phyloP scores from a whole-genome alignment of 2,797 vertebrate genomes.

The Limosa lapponica region DNA sequence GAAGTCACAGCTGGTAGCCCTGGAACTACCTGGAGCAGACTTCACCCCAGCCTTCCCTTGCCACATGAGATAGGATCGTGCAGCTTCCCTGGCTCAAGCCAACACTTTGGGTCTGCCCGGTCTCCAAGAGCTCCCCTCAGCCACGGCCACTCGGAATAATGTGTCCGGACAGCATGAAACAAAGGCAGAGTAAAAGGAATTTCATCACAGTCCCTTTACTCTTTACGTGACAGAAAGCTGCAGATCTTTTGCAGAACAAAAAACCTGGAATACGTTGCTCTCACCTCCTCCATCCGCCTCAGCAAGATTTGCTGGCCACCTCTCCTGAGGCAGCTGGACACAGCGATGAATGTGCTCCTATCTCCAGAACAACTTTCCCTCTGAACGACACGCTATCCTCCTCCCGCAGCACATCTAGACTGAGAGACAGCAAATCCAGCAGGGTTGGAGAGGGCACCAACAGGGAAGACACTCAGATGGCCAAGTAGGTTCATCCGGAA shows the following conservation, averaged over 20 bases:
- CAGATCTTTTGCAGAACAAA: background rate
- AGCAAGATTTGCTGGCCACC: background rate
- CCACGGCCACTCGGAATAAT: rapidly evolving
- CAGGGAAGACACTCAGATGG: background rate
- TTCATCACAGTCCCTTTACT: background rate
- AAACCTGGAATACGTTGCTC: background rate
- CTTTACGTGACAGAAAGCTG: background rate
- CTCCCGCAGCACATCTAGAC: background rate
- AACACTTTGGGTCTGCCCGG: rapidly evolving
- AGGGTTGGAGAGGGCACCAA: background rate
- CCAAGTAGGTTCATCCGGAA: background rate
- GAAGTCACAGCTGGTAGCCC: background rate
- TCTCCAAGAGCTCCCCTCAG: background rate
- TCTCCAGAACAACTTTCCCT: background rate
- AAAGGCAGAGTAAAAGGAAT: background rate
- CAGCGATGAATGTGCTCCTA: rapidly evolving
- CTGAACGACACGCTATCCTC: background rate
- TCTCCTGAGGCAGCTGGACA: background rate
- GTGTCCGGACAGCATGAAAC: rapidly evolving
- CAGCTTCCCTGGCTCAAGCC: background rate
- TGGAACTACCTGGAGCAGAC: background rate
- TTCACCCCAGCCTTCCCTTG: background rate
- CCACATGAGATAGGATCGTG: rapidly evolving
- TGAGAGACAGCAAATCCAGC: background rate
- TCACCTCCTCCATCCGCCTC: background rate